These are phyloP conservation scores for Amblyjoppa proteus DNA, from an alignment of 2,888 invertebrate species.

Conservation along the genomic window DNA sequence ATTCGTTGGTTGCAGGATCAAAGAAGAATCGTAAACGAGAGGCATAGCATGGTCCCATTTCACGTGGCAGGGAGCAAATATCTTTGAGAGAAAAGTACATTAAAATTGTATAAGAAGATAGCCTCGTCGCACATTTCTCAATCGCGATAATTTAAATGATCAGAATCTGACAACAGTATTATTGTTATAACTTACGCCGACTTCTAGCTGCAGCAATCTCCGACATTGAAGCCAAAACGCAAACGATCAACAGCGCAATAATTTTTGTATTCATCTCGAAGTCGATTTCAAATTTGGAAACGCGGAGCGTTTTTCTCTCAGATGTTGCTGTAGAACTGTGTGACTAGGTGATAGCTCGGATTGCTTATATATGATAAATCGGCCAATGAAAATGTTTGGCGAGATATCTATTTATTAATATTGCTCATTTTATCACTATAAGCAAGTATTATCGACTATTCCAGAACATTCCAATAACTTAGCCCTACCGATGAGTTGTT, in stretches of 20 bases:
- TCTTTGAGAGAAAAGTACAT: background rate
- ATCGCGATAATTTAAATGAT: too few species aligned
- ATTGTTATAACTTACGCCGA: background rate
- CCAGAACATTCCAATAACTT: too few species aligned
- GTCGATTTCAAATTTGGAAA: background rate
- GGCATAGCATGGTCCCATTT: background rate
- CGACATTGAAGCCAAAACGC: background rate
- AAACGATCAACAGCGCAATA: background rate
- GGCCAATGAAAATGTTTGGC: too few species aligned
- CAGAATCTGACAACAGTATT: background rate
- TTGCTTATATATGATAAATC: too few species aligned
- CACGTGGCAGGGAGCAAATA: background rate
- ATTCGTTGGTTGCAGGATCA: background rate
- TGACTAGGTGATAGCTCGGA: too few species aligned
- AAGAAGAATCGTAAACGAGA: background rate
- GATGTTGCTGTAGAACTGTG: background rate
- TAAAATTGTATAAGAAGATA: too few species aligned
- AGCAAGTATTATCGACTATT: too few species aligned
- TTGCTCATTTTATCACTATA: too few species aligned
- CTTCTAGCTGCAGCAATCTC: background rate
- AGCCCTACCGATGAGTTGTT: too few species aligned
- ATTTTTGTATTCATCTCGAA: background rate
- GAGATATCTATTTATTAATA: too few species aligned
- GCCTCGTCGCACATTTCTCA: too few species aligned
- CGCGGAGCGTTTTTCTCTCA: background rate